Conservation (phyloP, 2,113 vertebrate genomes). For the Gallinago jamesoni region DNA sequence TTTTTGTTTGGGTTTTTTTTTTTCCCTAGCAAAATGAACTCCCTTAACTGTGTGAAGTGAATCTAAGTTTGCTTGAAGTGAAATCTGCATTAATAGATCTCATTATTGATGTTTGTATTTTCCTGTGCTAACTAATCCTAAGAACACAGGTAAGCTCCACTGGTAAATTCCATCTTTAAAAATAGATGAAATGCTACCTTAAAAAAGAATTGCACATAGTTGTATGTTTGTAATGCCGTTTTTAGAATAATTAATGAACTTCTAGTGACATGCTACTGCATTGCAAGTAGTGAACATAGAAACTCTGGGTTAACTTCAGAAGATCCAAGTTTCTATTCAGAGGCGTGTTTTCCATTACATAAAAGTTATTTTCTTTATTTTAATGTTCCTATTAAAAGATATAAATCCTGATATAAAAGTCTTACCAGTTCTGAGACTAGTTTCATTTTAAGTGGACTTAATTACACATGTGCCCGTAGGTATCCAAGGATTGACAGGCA, state of each 20-base stretch:
- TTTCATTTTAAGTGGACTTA: not conserved
- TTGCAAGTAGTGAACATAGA: not conserved
- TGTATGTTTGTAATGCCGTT: not conserved
- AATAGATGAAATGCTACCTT: not conserved
- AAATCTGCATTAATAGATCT: constrained; percentile 33
- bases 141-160: not conserved
- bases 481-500: not conserved
- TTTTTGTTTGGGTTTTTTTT: too few species aligned
- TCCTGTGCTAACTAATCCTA: not conserved
- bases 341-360: not conserved
- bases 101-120: constrained; percentile 36
- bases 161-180: not conserved
- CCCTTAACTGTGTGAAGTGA: constrained; percentile 49
- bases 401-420: not conserved
- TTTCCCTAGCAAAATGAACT: constrained; percentile 37
- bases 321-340: not conserved
- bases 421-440: not conserved
- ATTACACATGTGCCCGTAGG: not conserved
- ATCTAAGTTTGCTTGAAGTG: constrained; percentile 44
- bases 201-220: not conserved
- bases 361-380: not conserved
- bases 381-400: not conserved
- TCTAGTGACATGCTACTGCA: not conserved
- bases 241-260: not conserved
- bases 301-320: not conserved